Evolutionary conservation across 2,797 vertebrate species (phyloP).

Genomic region (Poliocrania exsul): DNA sequence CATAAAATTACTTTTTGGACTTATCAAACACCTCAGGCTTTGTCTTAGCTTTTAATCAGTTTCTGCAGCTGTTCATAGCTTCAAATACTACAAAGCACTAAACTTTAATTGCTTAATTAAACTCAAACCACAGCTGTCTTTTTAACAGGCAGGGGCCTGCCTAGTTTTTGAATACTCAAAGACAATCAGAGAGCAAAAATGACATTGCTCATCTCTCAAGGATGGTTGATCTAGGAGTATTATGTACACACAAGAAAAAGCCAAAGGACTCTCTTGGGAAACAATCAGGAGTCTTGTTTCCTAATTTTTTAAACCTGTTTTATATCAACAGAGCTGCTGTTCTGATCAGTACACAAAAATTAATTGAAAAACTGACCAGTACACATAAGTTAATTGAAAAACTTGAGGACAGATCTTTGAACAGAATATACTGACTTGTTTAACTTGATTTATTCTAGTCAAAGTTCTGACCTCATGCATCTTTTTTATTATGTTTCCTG

Average conservation of each 20-base stretch:
- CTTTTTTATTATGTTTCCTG: neutral
- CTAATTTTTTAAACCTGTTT: neutral
- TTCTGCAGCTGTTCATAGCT: slow-evolving; percentile 49
- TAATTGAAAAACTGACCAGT: neutral
- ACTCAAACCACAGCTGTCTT: slow-evolving; percentile 34
- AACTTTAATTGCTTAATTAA: slow-evolving; percentile 60
- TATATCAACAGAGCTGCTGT: neutral
- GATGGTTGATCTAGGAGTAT: neutral
- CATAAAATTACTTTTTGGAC: slow-evolving; percentile 19
- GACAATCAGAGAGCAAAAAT: neutral
- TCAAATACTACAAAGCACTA: slow-evolving; percentile 46
- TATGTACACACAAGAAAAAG: neutral
- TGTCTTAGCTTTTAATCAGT: slow-evolving; percentile 9
- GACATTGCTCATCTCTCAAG: neutral
- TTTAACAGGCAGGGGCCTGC: neutral
- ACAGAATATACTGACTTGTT: neutral
- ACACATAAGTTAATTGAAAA: neutral
- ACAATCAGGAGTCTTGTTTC: neutral
- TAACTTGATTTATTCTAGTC: neutral
- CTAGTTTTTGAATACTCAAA: neutral
- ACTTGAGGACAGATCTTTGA: neutral
- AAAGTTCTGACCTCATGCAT: neutral
- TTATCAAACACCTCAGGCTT: slow-evolving; percentile 46
- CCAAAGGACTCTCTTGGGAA: neutral
- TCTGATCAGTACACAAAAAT: neutral